Evolutionary conservation across 2,888 invertebrate species (phyloP).

Genomic region (Dioctria linearis): DNA sequence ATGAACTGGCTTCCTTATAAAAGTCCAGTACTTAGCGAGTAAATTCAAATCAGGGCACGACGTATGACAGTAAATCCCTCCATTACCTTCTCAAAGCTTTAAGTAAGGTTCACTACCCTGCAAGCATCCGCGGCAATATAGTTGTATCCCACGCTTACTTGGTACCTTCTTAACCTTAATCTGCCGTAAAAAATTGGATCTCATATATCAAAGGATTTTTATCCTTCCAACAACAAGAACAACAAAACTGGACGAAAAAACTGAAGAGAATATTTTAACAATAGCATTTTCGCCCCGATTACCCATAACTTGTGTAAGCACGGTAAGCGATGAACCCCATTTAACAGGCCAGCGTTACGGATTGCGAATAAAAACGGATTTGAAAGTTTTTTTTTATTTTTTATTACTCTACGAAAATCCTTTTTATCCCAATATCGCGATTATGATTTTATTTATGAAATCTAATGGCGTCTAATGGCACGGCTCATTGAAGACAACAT

Average conservation of each 20-base stretch:
- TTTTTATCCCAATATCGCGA: slow-evolving; percentile 12
- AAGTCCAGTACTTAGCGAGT: slow-evolving; percentile 36
- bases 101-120: neutral
- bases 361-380: slow-evolving; percentile 47
- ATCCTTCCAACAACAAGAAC: slow-evolving; percentile 14
- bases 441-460: slow-evolving; percentile 49
- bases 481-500: slow-evolving; percentile 26
- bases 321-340: slow-evolving; percentile 34
- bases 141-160: slow-evolving; percentile 34
- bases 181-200: slow-evolving; percentile 53
- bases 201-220: slow-evolving; percentile 52
- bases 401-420: slow-evolving; percentile 21
- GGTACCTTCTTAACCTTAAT: slow-evolving; percentile 54
- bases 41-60: slow-evolving; percentile 33
- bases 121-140: slow-evolving; percentile 11
- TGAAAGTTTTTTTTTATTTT: slow-evolving; percentile 6
- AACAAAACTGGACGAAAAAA: neutral
- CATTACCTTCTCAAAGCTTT: slow-evolving; percentile 36
- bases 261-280: slow-evolving; percentile 26
- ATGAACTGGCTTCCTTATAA: slow-evolving; percentile 30
- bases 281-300: slow-evolving; percentile 13
- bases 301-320: slow-evolving; percentile 25
- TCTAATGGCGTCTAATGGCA: slow-evolving; percentile 43
- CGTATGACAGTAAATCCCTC: slow-evolving; percentile 28
- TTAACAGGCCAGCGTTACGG: slow-evolving; percentile 39